Conservation (phyloP, 2,888 invertebrate species). For the Pemphredon lugubris region DNA sequence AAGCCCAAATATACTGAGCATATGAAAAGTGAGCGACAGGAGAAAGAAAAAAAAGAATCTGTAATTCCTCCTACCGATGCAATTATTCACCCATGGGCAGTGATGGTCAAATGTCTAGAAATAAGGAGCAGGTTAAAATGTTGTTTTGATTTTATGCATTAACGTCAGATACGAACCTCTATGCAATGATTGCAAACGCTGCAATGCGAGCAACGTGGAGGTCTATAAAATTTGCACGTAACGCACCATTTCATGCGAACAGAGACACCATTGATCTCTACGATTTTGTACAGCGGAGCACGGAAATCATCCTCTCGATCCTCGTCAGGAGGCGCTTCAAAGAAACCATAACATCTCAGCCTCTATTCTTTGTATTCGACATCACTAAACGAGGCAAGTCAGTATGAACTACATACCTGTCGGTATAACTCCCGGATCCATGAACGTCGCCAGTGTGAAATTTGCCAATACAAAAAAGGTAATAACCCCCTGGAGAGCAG, state of each 20-base stretch:
- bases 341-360: neutral
- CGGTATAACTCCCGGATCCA: constrained; percentile 99
- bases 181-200: constrained; percentile 99
- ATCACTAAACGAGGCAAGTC: neutral
- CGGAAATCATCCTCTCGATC: constrained; percentile 98
- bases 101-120: constrained; percentile 99
- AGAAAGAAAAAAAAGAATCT: constrained; percentile 99
- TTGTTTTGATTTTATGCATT: neutral
- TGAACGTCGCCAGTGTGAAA: constrained; percentile 99
- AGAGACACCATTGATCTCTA: constrained; percentile 98
- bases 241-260: constrained; percentile 99
- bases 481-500: constrained; percentile 95
- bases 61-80: constrained; percentile 98
- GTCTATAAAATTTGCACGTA: constrained; percentile 99
- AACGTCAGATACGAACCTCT: constrained; percentile 85
- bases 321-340: constrained; percentile 95
- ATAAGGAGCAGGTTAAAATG: constrained; percentile 45
- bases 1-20: constrained; percentile 97
- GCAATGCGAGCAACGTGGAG: constrained; percentile 99
- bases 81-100: constrained; percentile 99
- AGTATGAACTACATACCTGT: constrained; percentile 87
- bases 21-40: constrained; percentile 97
- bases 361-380: neutral
- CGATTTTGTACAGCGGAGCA: constrained; percentile 97
- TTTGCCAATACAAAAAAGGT: constrained; percentile 99